A percentile compares a stretch with the other conserved stretches of the same genome.
These are phyloP conservation scores for Peribatodes rhomboidaria DNA, from an alignment of 2,888 invertebrate species.

Conservation along the genomic window DNA sequence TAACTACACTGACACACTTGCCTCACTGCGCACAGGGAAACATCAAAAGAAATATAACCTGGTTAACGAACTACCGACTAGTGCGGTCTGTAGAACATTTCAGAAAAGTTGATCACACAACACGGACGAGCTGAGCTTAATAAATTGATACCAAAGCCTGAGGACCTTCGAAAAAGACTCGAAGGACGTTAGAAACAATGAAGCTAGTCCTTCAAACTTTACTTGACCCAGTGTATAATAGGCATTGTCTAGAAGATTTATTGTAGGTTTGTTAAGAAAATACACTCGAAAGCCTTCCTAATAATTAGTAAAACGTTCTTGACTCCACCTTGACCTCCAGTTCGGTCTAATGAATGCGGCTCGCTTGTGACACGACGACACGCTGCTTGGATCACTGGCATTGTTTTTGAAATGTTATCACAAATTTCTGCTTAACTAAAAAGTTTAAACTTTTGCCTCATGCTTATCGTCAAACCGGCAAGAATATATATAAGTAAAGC, in stretches of 20 bases:
- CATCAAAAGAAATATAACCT: conserved; percentile 13
- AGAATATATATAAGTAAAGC: no score
- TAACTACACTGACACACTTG: conserved; percentile 19
- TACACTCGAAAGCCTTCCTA: conserved; percentile 7
- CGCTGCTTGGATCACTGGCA: background rate
- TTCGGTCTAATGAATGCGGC: conserved; percentile 3
- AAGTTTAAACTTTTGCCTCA: background rate
- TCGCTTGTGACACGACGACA: background rate
- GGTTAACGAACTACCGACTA: background rate
- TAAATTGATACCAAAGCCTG: no score
- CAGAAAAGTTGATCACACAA: background rate
- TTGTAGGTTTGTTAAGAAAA: background rate
- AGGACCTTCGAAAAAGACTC: no score
- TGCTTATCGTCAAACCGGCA: no score
- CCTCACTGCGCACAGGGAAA: conserved; percentile 2
- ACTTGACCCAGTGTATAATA: background rate
- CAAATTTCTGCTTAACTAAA: background rate
- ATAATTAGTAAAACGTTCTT: conserved; percentile 7
- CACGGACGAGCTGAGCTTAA: no score
- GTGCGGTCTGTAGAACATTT: background rate
- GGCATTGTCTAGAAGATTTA: background rate
- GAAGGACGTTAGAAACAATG: background rate
- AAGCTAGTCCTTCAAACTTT: background rate
- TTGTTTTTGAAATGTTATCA: background rate
- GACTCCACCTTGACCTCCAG: conserved; percentile 23